Conservation (phyloP, 2,113 vertebrate species). For the Vulpes ferrilata region DNA sequence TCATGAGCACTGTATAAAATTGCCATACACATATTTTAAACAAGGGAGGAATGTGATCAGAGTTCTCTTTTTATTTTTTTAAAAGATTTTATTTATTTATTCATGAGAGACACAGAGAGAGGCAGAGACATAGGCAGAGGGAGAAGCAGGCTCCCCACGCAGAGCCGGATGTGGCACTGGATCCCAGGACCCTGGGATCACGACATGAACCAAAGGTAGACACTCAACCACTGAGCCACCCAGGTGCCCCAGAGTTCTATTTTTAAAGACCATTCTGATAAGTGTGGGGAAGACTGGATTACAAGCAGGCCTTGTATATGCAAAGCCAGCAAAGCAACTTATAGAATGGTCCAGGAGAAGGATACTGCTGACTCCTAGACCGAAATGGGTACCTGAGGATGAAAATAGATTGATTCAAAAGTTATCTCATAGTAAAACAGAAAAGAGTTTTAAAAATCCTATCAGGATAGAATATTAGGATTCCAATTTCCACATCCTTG, state of each 20-base stretch:
- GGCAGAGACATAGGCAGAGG: background rate
- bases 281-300: background rate
- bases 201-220: background rate
- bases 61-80: background rate
- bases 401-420: background rate
- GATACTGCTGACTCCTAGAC: background rate
- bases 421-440: background rate
- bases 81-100: background rate
- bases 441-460: background rate
- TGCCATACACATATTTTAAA: background rate
- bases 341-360: background rate
- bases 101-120: background rate
- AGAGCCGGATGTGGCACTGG: background rate
- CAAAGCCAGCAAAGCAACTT: background rate
- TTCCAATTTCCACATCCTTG: background rate
- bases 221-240: background rate
- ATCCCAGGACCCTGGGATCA: background rate
- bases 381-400: no score
- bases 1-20: background rate
- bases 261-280: background rate
- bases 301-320: background rate
- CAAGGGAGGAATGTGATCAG: background rate
- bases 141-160: background rate
- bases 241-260: background rate
- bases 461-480: background rate